phyloP scores from a whole-genome alignment of 2,113 vertebrate species.

The Rhinolophus sinicus region DNA sequence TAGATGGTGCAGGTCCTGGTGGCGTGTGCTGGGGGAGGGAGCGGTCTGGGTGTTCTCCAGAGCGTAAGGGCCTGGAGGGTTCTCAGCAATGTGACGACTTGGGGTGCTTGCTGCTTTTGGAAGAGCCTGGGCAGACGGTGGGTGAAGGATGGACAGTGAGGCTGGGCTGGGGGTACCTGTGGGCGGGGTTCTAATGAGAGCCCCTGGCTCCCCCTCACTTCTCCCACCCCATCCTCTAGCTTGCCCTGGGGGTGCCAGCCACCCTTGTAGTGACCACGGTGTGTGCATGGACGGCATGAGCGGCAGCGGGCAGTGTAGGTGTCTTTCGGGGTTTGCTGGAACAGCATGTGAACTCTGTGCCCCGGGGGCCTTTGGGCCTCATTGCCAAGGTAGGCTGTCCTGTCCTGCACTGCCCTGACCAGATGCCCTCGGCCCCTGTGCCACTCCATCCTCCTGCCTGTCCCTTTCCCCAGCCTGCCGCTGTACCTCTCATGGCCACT shows the following conservation, averaged over 20 bases:
- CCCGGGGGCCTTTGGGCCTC: constrained; percentile 86
- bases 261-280: constrained; percentile 88
- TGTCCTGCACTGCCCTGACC: fast-evolving
- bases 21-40: neutral
- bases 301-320: constrained; percentile 89
- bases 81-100: neutral
- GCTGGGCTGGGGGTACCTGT: neutral
- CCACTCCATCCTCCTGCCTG: neutral
- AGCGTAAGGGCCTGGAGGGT: neutral
- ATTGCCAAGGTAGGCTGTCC: constrained; percentile 89
- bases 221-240: neutral
- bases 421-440: fast-evolving
- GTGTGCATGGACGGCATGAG: constrained; percentile 86
- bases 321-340: constrained; percentile 88
- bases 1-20: neutral
- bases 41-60: neutral
- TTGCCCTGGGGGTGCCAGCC: constrained; percentile 92
- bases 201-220: neutral
- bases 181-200: neutral
- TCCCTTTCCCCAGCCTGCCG: constrained; percentile 83
- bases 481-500: constrained; percentile 85
- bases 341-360: constrained; percentile 90
- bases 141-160: neutral
- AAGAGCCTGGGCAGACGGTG: neutral
- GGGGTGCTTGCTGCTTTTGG: neutral